A percentile compares a stretch with the other conserved stretches of the same genome.
These are phyloP conservation scores for Candoia aspera DNA, from an alignment of 2,113 vertebrate species.

Conservation along the genomic window DNA sequence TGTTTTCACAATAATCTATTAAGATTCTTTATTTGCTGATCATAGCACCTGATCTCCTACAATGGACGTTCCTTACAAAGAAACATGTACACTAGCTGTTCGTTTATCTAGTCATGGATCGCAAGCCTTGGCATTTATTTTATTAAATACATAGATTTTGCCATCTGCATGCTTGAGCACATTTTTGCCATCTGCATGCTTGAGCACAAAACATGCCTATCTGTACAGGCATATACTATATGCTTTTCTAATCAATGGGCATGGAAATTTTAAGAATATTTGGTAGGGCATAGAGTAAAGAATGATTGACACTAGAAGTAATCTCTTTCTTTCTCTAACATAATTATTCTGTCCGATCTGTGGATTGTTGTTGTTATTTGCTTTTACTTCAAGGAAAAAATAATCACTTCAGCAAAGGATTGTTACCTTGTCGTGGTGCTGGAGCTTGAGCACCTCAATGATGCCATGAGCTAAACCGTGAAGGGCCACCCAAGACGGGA, in stretches of 20 bases:
- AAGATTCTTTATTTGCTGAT: not conserved
- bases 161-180: not conserved
- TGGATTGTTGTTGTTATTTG: not conserved
- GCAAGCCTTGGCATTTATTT: not conserved
- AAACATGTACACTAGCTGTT: not conserved
- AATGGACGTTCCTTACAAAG: too few species aligned
- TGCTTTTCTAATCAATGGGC: not conserved
- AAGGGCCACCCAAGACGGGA: too few species aligned
- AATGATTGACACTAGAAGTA: not conserved
- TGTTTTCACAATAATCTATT: too few species aligned
- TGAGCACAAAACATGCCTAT: not conserved
- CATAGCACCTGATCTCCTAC: not conserved
- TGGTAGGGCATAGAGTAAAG: not conserved
- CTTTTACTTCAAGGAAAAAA: not conserved
- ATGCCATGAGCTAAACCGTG: too few species aligned
- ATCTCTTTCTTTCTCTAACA: not conserved
- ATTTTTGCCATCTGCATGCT: not conserved
- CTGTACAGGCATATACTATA: not conserved
- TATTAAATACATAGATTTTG: not conserved
- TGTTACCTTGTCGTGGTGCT: too few species aligned
- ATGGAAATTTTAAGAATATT: not conserved
- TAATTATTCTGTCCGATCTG: not conserved
- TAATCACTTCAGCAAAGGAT: too few species aligned
- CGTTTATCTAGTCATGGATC: conserved; percentile 6
- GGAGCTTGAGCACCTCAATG: too few species aligned